Evolutionary conservation across 2,888 invertebrate species (phyloP).

Genomic region (Globia sparganii): DNA sequence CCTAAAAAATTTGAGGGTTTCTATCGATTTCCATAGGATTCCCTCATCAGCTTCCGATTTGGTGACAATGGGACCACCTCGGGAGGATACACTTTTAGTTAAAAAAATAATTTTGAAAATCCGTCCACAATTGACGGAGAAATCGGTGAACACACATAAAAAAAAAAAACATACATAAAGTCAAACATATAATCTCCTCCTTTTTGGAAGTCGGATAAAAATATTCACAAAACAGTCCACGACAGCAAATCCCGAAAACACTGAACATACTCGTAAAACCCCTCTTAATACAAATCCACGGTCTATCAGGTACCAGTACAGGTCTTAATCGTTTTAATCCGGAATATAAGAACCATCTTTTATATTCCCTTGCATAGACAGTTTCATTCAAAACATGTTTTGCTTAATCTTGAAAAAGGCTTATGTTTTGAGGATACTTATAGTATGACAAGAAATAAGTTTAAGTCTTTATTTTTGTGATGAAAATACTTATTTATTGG

Average conservation of each 20-base stretch:
- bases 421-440: constrained; percentile 11
- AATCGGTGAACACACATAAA: too few species aligned
- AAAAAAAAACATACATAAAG: too few species aligned
- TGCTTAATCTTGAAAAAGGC: constrained; percentile 18
- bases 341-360: background rate
- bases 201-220: too few species aligned
- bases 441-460: background rate
- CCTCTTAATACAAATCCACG: constrained; percentile 21
- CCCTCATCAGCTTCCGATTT: too few species aligned
- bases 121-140: too few species aligned
- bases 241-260: constrained; percentile 11
- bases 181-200: too few species aligned
- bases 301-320: constrained; percentile 7
- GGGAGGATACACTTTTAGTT: too few species aligned
- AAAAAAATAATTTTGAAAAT: too few species aligned
- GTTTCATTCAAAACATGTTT: constrained; percentile 33
- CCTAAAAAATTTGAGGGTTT: too few species aligned
- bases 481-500: background rate
- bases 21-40: too few species aligned
- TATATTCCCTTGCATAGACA: constrained; percentile 19
- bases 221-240: constrained; percentile 14
- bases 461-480: background rate
- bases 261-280: constrained; percentile 14
- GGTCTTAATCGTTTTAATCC: constrained; percentile 45
- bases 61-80: too few species aligned